phyloP scores from a whole-genome alignment of 2,888 invertebrate genomes.

The Sepiola atlantica region DNA sequence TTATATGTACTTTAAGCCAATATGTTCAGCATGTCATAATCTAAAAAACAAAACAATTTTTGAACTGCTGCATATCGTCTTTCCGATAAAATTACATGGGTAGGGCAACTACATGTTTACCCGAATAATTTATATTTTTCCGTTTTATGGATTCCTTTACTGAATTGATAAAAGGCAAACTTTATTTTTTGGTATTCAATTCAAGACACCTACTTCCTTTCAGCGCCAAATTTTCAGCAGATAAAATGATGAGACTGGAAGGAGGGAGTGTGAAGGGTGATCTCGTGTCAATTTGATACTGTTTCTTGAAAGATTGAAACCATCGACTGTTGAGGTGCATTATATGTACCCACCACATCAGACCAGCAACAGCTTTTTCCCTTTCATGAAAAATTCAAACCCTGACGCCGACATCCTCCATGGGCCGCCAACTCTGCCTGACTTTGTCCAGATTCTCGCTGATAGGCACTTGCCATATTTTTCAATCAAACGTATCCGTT shows the following conservation, averaged over 20 bases:
- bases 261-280: not conserved
- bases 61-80: no score
- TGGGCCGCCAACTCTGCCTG: not conserved
- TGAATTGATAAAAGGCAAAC: not conserved
- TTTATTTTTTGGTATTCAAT: not conserved
- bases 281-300: not conserved
- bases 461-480: constrained; percentile 1
- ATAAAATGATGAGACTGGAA: not conserved
- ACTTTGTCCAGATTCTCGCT: not conserved
- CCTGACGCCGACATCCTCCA: not conserved
- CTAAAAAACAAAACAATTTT: no score
- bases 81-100: no score
- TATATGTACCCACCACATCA: not conserved
- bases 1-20: no score
- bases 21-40: no score
- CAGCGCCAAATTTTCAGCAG: not conserved
- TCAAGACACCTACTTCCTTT: not conserved
- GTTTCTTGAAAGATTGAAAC: not conserved
- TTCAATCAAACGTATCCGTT: not conserved
- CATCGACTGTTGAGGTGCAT: not conserved
- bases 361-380: not conserved
- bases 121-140: not conserved
- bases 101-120: no score
- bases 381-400: not conserved
- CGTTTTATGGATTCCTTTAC: not conserved